Conservation (phyloP, 2,113 vertebrate genomes). For the Micronycteris hirsuta region DNA sequence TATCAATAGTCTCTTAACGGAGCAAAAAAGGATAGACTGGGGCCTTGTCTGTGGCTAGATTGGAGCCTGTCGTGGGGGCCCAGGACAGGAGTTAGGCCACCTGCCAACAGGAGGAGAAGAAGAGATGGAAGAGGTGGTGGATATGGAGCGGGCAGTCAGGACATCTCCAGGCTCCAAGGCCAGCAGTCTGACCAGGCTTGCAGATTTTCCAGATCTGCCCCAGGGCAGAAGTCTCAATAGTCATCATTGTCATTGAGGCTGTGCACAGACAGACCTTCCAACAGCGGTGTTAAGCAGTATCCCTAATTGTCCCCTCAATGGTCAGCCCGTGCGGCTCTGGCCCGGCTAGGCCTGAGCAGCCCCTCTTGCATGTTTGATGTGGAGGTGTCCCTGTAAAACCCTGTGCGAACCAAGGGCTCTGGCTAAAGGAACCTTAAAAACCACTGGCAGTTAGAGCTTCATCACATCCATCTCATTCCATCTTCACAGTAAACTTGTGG, state of each 20-base stretch:
- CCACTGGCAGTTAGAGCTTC: background rate
- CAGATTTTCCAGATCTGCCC: background rate
- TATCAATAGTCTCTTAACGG: background rate
- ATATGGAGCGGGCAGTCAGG: background rate
- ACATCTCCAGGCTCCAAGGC: background rate
- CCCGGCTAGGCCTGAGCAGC: background rate
- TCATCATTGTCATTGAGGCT: background rate
- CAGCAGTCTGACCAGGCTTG: background rate
- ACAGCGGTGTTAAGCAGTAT: background rate
- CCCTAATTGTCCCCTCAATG: background rate
- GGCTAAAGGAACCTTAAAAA: background rate
- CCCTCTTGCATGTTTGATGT: background rate
- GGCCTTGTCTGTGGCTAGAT: background rate
- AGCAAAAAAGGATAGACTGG: background rate
- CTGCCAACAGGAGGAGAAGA: background rate
- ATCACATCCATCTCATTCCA: background rate
- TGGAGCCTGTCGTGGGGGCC: background rate
- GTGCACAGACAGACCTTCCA: background rate
- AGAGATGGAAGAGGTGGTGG: too few species aligned
- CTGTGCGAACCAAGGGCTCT: background rate
- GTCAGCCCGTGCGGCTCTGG: background rate
- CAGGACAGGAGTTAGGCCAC: background rate
- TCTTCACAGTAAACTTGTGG: background rate
- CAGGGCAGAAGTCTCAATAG: background rate
- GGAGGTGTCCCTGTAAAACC: background rate